Percentiles rank a stretch among this genome's conserved stretches.
Conservation (phyloP, 1,140 invertebrate genomes). For the Sipha flava region DNA sequence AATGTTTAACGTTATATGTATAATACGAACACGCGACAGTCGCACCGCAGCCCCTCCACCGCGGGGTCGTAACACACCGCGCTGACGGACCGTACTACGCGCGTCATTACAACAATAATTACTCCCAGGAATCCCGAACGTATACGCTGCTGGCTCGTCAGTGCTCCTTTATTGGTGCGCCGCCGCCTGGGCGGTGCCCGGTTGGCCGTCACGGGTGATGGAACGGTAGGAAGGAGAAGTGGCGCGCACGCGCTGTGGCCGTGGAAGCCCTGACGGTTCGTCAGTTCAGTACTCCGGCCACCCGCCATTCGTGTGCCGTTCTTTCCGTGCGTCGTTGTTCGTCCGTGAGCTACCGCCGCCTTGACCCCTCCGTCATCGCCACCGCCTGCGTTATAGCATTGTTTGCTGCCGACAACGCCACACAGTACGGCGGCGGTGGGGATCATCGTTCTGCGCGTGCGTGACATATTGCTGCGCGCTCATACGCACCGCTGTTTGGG, state of each 20-base stretch:
- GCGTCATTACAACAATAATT: slow-evolving; percentile 6
- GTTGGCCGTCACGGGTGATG: background rate
- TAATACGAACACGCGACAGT: background rate
- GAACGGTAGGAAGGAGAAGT: background rate
- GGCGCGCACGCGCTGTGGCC: background rate
- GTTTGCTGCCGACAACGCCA: background rate
- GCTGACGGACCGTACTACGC: too few species aligned
- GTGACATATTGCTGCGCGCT: too few species aligned
- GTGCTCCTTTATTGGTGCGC: slow-evolving; percentile 24
- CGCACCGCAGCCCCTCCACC: slow-evolving; percentile 10
- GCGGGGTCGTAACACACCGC: background rate
- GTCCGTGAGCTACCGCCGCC: background rate
- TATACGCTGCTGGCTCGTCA: background rate
- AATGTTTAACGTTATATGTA: background rate
- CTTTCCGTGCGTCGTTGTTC: background rate
- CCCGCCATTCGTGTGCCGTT: background rate
- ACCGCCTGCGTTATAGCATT: background rate
- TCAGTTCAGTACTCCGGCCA: background rate
- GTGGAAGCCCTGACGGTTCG: background rate
- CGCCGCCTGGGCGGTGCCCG: background rate
- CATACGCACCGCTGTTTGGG: too few species aligned
- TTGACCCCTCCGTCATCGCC: background rate
- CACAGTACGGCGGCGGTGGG: background rate
- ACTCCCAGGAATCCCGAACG: slow-evolving; percentile 6
- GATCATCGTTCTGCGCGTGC: background rate